Conservation (phyloP, 2,113 vertebrate species). For the Acanthochromis polyacanthus region DNA sequence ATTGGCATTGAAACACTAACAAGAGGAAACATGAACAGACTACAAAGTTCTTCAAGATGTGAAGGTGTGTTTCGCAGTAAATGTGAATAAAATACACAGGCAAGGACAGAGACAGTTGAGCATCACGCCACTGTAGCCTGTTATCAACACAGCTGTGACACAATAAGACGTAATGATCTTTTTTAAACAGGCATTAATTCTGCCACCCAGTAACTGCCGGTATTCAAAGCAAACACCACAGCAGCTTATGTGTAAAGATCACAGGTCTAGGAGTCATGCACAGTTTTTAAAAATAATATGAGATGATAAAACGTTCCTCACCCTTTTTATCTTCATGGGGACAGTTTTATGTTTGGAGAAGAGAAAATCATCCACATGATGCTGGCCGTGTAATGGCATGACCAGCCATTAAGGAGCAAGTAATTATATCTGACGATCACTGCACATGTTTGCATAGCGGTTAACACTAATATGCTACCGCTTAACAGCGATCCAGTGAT, state of each 20-base stretch:
- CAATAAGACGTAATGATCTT: conserved; percentile 8
- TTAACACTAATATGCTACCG: conserved; percentile 2
- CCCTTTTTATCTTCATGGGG: conserved; percentile 15
- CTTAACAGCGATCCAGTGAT: conserved; percentile 3
- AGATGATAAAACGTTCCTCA: conserved; percentile 27
- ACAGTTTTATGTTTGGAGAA: conserved; percentile 34
- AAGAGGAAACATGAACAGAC: too few relatives aligned
- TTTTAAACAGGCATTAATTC: not conserved
- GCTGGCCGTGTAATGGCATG: conserved; percentile 11
- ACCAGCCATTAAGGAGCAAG: conserved; percentile 5
- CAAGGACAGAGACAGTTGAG: not conserved
- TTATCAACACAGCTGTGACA: not conserved
- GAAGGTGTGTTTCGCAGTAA: too few relatives aligned
- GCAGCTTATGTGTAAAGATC: not conserved
- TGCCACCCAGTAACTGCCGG: not conserved
- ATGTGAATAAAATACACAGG: too few relatives aligned
- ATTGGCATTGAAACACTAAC: not conserved
- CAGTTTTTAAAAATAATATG: conserved; percentile 2
- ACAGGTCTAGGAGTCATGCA: conserved; percentile 10
- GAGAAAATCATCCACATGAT: conserved; percentile 5
- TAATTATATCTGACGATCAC: conserved; percentile 3
- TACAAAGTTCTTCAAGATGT: too few relatives aligned
- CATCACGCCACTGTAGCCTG: not conserved
- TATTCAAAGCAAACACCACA: conserved; percentile 17
- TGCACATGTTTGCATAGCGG: conserved; percentile 17